Evolutionary conservation across 1,140 invertebrate genomes (phyloP).

Genomic region (Dinothrombium tinctorium): DNA sequence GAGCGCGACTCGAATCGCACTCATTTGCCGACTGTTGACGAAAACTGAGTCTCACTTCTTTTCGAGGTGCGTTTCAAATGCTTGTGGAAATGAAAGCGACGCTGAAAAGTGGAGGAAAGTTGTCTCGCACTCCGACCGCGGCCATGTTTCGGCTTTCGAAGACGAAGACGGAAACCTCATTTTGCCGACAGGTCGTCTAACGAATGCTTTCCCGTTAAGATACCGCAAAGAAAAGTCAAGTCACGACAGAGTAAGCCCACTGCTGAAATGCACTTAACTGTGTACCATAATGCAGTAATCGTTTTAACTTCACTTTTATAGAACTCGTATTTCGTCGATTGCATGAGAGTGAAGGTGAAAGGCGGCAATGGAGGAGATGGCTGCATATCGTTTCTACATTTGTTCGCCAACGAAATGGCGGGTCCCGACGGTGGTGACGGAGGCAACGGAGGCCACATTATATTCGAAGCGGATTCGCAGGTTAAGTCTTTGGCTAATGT

Average conservation of each 20-base stretch:
- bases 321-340: conserved; percentile 23
- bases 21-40: no score
- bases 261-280: no score
- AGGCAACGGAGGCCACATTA: conserved; percentile 85
- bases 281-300: no score
- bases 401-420: conserved; percentile 53
- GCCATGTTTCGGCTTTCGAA: not conserved
- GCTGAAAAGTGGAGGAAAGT: not conserved
- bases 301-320: not conserved
- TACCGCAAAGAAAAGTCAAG: not conserved
- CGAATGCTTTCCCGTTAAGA: conserved; percentile 2
- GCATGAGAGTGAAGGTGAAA: conserved; percentile 24
- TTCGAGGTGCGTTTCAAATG: no score
- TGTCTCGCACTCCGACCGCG: not conserved
- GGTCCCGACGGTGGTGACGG: conserved; percentile 93
- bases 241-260: not conserved
- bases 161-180: not conserved
- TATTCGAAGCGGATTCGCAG: conserved; percentile 35
- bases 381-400: conserved; percentile 50
- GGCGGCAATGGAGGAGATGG: conserved; percentile 85
- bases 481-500: conserved; percentile 49
- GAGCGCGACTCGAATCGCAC: no score
- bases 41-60: no score
- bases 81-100: conserved; percentile 1
- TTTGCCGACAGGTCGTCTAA: not conserved